phyloP scores from a whole-genome alignment of 2,888 invertebrate genomes.

The Ferdinandea cuprea region DNA sequence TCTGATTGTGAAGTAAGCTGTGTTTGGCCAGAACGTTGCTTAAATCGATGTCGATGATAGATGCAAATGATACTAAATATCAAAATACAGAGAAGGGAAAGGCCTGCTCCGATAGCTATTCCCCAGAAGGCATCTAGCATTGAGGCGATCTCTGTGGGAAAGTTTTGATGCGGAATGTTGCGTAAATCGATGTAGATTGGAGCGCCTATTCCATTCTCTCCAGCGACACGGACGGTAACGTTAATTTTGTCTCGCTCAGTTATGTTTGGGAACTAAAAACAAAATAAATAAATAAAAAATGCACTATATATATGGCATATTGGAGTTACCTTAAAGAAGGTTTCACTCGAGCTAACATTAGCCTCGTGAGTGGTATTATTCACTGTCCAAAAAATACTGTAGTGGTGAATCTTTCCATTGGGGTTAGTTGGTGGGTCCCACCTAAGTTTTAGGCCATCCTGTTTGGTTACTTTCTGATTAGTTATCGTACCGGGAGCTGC shows the following conservation, averaged over 20 bases:
- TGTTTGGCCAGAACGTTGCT: slow-evolving; percentile 80
- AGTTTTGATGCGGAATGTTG: slow-evolving; percentile 77
- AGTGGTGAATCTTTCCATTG: slow-evolving; percentile 81
- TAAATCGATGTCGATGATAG: slow-evolving; percentile 80
- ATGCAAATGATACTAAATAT: slow-evolving; percentile 80
- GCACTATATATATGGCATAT: too few species aligned
- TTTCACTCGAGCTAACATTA: slow-evolving; percentile 77
- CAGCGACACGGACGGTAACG: slow-evolving; percentile 82
- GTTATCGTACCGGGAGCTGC: slow-evolving; percentile 82
- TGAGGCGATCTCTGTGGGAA: slow-evolving; percentile 76
- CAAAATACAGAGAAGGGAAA: slow-evolving; percentile 80
- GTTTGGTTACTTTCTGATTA: slow-evolving; percentile 79
- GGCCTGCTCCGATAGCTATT: slow-evolving; percentile 80
- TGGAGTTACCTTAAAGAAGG: slow-evolving; percentile 79
- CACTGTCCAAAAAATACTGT: slow-evolving; percentile 81
- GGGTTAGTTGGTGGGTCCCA: slow-evolving; percentile 82
- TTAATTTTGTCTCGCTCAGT: slow-evolving; percentile 82
- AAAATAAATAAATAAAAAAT: neutral
- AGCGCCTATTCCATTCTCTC: slow-evolving; percentile 81
- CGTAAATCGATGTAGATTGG: slow-evolving; percentile 81
- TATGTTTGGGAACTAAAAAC: slow-evolving; percentile 81
- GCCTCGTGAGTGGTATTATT: slow-evolving; percentile 81
- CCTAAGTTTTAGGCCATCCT: slow-evolving; percentile 80
- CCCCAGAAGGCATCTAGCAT: slow-evolving; percentile 80
- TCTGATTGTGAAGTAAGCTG: slow-evolving; percentile 80